These are phyloP conservation scores for Onychorhynchus coronatus DNA, from an alignment of 2,113 vertebrate species.

Conservation along the genomic window DNA sequence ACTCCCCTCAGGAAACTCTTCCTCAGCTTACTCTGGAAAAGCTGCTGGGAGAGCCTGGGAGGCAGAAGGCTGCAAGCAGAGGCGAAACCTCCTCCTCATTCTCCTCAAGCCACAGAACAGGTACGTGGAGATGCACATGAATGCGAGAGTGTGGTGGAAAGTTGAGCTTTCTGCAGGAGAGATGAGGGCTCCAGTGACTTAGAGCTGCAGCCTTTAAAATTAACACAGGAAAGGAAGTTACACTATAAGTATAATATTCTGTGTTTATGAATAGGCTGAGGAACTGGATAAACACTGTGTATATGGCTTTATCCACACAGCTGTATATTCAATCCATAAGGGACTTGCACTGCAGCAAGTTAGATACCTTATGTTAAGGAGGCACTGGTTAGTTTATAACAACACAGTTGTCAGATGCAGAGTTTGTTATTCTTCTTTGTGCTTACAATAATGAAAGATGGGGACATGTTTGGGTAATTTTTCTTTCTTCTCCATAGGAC, in stretches of 20 bases:
- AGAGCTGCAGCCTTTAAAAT: conserved; percentile 19
- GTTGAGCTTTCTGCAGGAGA: conserved; percentile 34
- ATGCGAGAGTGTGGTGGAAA: neutral
- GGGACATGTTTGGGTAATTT: neutral
- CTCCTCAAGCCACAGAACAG: conserved; percentile 30
- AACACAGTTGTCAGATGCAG: neutral
- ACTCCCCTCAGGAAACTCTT: conserved; percentile 61
- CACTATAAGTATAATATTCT: conserved; percentile 3
- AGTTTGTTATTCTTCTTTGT: neutral
- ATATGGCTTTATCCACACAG: neutral
- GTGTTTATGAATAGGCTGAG: conserved; percentile 23
- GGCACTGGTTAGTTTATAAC: neutral
- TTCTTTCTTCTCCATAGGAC: conserved; percentile 16
- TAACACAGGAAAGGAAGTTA: conserved; percentile 14
- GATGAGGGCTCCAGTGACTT: neutral
- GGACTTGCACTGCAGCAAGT: neutral
- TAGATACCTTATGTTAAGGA: conserved; percentile 31
- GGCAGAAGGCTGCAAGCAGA: conserved; percentile 38
- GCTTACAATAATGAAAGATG: neutral
- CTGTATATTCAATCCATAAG: conserved; percentile 29
- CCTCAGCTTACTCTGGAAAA: conserved; percentile 24
- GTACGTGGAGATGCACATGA: conserved; percentile 10
- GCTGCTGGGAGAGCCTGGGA: conserved; percentile 34
- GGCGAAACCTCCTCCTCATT: neutral
- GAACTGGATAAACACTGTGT: neutral